These are phyloP conservation scores for Saxicola maurus DNA, from an alignment of 2,797 vertebrate species.

Conservation along the genomic window DNA sequence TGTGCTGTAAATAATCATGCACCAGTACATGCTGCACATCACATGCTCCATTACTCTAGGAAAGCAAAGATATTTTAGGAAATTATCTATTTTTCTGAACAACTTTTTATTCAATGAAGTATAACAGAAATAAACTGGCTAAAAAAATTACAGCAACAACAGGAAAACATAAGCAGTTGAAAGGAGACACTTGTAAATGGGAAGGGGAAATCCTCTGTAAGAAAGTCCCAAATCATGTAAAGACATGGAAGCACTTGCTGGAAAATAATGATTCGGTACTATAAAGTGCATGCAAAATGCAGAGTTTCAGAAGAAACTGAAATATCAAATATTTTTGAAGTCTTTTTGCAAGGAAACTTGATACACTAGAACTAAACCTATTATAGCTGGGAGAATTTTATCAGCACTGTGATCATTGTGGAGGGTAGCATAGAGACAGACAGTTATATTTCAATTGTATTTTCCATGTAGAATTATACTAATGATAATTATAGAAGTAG, in stretches of 20 bases:
- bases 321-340: not conserved
- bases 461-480: not conserved
- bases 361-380: not conserved
- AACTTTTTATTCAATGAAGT: not conserved
- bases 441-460: not conserved
- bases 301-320: not conserved
- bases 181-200: not conserved
- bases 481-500: not conserved
- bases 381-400: not conserved
- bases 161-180: not conserved
- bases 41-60: not conserved
- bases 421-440: not conserved
- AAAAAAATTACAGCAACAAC: conserved; percentile 9
- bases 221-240: not conserved
- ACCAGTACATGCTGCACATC: not conserved
- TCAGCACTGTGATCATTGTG: not conserved
- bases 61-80: not conserved
- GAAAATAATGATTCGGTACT: not conserved
- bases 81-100: not conserved
- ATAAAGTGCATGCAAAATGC: not conserved
- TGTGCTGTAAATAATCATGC: not conserved
- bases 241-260: not conserved
- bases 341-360: not conserved
- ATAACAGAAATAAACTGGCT: conserved; percentile 1
- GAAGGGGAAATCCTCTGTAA: not conserved